Conservation (phyloP, 1,140 invertebrate species). For the Portunus trituberculatus region DNA sequence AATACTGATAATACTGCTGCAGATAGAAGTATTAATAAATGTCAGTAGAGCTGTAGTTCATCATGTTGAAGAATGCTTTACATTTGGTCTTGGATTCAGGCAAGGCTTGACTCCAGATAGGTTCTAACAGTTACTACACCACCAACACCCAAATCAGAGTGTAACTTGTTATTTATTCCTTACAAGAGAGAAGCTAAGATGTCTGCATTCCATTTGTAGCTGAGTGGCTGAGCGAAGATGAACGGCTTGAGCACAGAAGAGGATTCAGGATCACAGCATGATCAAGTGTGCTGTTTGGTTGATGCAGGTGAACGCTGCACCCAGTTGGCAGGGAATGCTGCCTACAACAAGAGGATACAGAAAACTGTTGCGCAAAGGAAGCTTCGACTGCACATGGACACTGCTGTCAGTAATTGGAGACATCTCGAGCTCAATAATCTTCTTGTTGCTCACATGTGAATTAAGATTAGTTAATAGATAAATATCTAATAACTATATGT, state of each 20-base stretch:
- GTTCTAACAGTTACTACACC: too few relatives aligned
- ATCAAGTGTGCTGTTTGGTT: conserved; percentile 96
- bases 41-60: too few relatives aligned
- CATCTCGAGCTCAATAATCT: neutral
- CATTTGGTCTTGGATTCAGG: too few relatives aligned
- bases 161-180: too few relatives aligned
- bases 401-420: conserved; percentile 84
- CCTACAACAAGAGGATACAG: conserved; percentile 97
- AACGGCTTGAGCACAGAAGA: conserved; percentile 95
- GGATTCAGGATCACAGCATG: conserved; percentile 84
- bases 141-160: too few relatives aligned
- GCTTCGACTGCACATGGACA: conserved; percentile 93
- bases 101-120: too few relatives aligned
- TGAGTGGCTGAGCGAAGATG: conserved; percentile 80
- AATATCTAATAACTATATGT: too few relatives aligned
- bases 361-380: conserved; percentile 96
- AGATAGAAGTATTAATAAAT: too few relatives aligned
- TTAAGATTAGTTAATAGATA: too few relatives aligned
- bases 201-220: neutral
- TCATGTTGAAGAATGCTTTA: too few relatives aligned
- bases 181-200: neutral
- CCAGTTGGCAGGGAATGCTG: conserved; percentile 94
- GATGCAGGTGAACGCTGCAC: conserved; percentile 93
- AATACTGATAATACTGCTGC: too few relatives aligned
- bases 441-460: neutral